These are phyloP conservation scores for Eurypyga helias DNA, from an alignment of 2,113 vertebrate genomes.

Conservation along the genomic window DNA sequence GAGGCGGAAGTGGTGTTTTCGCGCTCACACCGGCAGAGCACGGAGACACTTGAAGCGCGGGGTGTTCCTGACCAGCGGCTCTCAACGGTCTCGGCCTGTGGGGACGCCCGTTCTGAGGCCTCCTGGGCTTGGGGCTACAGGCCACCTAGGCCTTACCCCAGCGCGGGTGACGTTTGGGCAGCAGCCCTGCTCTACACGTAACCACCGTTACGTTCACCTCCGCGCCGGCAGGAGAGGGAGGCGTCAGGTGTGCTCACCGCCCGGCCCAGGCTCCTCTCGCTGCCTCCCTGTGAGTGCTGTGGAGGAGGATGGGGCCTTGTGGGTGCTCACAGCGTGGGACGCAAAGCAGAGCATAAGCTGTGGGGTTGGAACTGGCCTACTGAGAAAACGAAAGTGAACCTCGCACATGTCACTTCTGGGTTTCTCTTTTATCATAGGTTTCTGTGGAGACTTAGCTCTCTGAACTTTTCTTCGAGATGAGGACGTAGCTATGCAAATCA, in stretches of 20 bases:
- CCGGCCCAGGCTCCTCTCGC: rapidly evolving
- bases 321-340: rapidly evolving
- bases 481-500: rapidly evolving
- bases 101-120: rapidly evolving
- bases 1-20: not conserved
- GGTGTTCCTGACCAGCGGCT: rapidly evolving
- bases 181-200: rapidly evolving
- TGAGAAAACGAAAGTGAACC: not conserved
- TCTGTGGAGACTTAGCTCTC: not conserved
- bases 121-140: rapidly evolving
- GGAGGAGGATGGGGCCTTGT: rapidly evolving
- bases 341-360: rapidly evolving
- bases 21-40: not conserved
- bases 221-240: too few species aligned
- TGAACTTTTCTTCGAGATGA: not conserved
- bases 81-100: rapidly evolving
- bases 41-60: not conserved
- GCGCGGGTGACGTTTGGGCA: rapidly evolving
- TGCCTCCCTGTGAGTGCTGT: too few species aligned
- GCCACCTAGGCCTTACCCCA: rapidly evolving
- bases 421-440: not conserved
- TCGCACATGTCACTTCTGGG: rapidly evolving
- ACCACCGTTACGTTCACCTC: rapidly evolving
- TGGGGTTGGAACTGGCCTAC: rapidly evolving
- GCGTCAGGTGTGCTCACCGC: rapidly evolving